Conservation (phyloP, 2,113 vertebrate genomes). For the Narcine bancroftii region DNA sequence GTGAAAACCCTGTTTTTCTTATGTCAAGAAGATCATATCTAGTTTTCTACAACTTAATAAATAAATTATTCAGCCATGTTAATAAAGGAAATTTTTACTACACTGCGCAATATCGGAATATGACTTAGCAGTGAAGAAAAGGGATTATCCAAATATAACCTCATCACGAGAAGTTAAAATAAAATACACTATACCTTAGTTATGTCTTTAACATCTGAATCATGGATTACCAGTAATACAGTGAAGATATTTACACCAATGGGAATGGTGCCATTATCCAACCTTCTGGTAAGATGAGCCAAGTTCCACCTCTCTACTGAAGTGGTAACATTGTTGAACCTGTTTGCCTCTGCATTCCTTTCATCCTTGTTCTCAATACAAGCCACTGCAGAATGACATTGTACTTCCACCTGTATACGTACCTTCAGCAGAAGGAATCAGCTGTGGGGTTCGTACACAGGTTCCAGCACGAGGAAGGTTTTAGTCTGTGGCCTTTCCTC, state of each 20-base stretch:
- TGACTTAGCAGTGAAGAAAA: background rate
- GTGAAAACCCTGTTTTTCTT: background rate
- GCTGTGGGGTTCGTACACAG: too few relatives aligned
- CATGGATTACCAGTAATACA: background rate
- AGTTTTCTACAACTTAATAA: background rate
- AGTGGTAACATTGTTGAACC: background rate
- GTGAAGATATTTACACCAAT: background rate
- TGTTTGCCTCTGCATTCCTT: background rate
- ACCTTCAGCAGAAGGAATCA: too few relatives aligned
- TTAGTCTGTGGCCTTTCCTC: too few relatives aligned
- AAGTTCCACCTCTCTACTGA: background rate
- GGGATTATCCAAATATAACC: background rate
- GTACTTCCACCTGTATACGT: too few relatives aligned
- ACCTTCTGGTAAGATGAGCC: background rate
- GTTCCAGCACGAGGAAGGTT: too few relatives aligned
- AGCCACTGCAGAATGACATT: too few relatives aligned
- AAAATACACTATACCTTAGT: background rate
- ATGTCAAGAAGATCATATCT: background rate
- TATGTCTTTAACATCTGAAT: background rate
- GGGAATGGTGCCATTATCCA: background rate
- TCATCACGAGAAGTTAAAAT: background rate
- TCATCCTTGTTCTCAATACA: background rate
- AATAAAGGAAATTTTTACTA: background rate
- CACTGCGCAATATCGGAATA: background rate
- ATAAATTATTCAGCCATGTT: background rate